Percentiles rank a stretch among this genome's conserved stretches.
Conservation (phyloP, 1,140 invertebrate species). For the Eueides isabella region DNA sequence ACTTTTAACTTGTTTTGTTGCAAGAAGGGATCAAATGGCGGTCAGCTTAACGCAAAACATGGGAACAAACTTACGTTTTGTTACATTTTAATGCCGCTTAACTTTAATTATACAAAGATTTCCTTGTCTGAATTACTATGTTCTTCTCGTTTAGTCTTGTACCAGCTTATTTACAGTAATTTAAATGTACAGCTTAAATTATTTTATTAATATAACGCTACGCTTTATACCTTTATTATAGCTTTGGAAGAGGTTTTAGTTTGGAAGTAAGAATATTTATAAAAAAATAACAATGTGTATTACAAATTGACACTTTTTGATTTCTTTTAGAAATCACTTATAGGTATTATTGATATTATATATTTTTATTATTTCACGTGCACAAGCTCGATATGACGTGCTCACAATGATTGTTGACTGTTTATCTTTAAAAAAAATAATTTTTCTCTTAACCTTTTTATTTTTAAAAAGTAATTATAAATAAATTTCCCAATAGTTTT, state of each 20-base stretch:
- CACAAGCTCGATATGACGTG: no score
- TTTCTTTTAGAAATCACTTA: no score
- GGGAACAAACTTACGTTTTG: constrained; percentile 8
- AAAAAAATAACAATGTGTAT: no score
- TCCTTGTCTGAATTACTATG: background rate
- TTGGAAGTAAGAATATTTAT: no score
- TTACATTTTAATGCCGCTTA: background rate
- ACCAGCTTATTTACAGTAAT: background rate
- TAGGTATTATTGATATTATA: no score
- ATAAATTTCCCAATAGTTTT: no score
- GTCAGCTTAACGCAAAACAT: constrained; percentile 5
- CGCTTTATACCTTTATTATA: background rate
- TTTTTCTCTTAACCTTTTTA: no score
- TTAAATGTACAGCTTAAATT: constrained; percentile 1
- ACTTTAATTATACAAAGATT: background rate
- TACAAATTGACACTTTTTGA: no score
- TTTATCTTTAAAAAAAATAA: no score
- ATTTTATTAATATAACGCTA: background rate
- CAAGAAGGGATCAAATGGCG: background rate
- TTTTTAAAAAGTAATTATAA: no score
- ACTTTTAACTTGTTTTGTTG: background rate
- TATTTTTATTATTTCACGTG: no score
- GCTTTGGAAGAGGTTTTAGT: background rate
- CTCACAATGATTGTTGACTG: no score
- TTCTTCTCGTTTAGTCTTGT: background rate